Conservation (phyloP, 2,797 vertebrate genomes). For the Danio jaintianensis region DNA sequence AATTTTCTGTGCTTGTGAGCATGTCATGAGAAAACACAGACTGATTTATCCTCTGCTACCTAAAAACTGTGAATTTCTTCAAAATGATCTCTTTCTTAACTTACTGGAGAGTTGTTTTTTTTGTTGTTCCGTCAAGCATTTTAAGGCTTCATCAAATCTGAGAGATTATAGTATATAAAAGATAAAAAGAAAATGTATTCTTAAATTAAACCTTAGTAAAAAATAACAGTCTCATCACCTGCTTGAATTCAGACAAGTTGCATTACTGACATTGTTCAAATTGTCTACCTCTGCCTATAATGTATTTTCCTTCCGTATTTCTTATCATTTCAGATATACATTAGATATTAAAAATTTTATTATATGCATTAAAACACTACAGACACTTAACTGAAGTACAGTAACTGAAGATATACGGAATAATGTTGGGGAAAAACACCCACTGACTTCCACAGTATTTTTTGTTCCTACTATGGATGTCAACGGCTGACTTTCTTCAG, state of each 20-base stretch:
- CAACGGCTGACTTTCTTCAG: no score
- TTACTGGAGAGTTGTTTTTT: neutral
- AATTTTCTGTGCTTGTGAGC: conserved; percentile 7
- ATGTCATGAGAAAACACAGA: neutral
- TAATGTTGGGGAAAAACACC: no score
- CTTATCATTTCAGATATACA: neutral
- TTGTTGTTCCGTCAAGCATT: neutral
- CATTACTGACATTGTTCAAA: neutral
- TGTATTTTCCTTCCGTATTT: neutral
- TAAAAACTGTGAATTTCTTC: neutral
- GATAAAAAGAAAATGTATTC: neutral
- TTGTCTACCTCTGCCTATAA: neutral
- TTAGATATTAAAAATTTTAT: neutral
- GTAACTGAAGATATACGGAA: no score
- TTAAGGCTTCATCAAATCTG: neutral
- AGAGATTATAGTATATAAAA: neutral
- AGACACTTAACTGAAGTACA: no score
- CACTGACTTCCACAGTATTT: no score
- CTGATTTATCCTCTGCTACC: neutral
- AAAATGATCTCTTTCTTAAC: neutral
- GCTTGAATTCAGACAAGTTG: neutral
- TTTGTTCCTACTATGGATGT: no score
- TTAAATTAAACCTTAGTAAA: neutral
- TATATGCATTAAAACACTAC: no score
- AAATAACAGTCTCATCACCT: neutral